Base-by-base conservation (phyloP, 2,888 invertebrate species). In the Diarsia mendica region DNA sequence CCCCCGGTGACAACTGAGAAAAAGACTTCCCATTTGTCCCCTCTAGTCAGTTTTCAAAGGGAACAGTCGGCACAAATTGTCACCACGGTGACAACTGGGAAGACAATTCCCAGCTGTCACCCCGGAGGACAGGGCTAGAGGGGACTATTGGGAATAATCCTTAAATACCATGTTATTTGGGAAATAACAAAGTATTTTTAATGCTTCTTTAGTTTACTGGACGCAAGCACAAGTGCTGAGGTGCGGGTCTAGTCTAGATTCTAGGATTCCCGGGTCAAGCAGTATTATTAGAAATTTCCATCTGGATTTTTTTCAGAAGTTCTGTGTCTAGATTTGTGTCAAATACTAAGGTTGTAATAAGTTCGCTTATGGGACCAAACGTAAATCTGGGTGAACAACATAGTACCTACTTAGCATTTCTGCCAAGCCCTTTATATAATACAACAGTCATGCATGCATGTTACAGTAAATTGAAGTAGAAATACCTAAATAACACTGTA, bases 81-180 rank as follows among this genome's bases (percentile, higher is more conserved):
- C n/a, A n/a, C n/a, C n/a, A n/a, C n/a, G n/a, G n/a, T n/a, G n/a
- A n/a, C n/a, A n/a, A n/a, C n/a, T n/a, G n/a, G n/a, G n/a, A n/a
- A n/a, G n/a, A n/a, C n/a, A n/a, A n/a, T n/a, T n/a, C n/a, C n/a
- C n/a, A n/a, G n/a, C n/a, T n/a, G n/a, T n/a, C n/a, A n/a, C n/a
- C n/a, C n/a, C n/a, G n/a, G n/a, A n/a, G n/a, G n/a, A n/a, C n/a
- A n/a, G n/a, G n/a, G n/a, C n/a, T n/a, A n/a, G n/a, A n/a, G n/a
- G n/a, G n/a, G n/a, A n/a, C n/a, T n/a, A n/a, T n/a, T n/a, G n/a
- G n/a, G n/a, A n/a, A n/a, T n/a, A n/a, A n/a, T n/a, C n/a, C n/a
- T n/a, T n/a, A n/a, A 72, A 55, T 46, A 13, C 18, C n/a, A 10
- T 55, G 46, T 73, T 48, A 58, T 48, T 72, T 55, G 23, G 20